Evolutionary conservation across 1,140 invertebrate genomes (phyloP).

Genomic region (Cydia strobilella): DNA sequence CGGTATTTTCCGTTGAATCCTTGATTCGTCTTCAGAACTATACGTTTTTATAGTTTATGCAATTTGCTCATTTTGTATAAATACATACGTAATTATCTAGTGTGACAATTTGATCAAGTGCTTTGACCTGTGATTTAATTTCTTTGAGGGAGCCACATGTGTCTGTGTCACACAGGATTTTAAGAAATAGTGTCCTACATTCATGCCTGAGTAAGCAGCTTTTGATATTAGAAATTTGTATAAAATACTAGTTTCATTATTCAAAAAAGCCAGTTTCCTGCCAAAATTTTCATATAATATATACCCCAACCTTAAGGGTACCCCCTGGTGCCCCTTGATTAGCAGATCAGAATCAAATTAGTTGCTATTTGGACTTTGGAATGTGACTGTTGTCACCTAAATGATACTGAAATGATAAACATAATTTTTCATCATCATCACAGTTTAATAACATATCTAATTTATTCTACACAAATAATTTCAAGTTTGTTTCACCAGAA

Average conservation of each 20-base stretch:
- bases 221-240: neutral
- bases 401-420: too few relatives aligned
- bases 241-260: neutral
- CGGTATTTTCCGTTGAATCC: conserved; percentile 39
- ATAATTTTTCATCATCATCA: too few relatives aligned
- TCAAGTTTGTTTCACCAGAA: neutral
- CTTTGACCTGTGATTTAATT: conserved; percentile 11
- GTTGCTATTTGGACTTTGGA: neutral
- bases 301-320: neutral
- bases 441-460: conserved; percentile 10
- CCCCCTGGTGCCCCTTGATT: neutral
- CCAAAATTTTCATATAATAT: neutral
- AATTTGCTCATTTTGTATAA: conserved; percentile 1
- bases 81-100: conserved; percentile 28
- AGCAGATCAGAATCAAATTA: neutral
- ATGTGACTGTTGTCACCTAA: neutral
- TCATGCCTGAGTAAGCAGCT: conserved; percentile 7
- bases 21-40: neutral
- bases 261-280: neutral
- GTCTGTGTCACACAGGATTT: neutral
- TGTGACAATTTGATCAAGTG: neutral
- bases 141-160: conserved; percentile 14
- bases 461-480: neutral
- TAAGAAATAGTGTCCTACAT: neutral
- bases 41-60: neutral